phyloP scores from a whole-genome alignment of 2,797 vertebrate species.

The Limosa lapponica region DNA sequence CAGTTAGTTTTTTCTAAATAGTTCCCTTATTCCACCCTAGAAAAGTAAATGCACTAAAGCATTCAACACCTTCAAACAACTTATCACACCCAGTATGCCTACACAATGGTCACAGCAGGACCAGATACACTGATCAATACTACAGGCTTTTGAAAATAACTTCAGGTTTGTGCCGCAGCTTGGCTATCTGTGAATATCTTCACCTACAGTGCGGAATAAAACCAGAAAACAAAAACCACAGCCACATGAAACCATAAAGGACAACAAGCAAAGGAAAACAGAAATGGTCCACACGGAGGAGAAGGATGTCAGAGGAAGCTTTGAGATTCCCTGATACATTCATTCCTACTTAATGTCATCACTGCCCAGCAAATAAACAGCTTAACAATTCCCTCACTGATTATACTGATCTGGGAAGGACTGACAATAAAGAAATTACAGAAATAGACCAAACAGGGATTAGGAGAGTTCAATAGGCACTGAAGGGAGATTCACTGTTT shows the following conservation, averaged over 20 bases:
- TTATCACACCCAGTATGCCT: accelerated
- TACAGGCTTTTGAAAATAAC: background rate
- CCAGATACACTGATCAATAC: background rate
- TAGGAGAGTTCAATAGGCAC: background rate
- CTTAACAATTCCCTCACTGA: constrained; percentile 15
- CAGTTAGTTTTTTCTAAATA: background rate
- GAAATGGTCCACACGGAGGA: background rate
- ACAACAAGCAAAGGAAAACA: accelerated
- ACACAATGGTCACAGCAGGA: background rate
- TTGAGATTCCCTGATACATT: background rate
- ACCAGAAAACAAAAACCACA: background rate
- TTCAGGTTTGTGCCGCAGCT: background rate
- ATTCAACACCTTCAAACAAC: background rate
- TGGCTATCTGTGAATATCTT: background rate
- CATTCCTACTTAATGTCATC: background rate
- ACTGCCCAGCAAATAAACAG: background rate
- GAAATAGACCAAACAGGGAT: background rate
- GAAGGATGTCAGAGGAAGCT: background rate
- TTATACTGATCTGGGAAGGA: background rate
- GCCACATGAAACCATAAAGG: background rate
- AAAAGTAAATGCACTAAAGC: background rate
- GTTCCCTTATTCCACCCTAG: background rate
- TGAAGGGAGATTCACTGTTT: background rate
- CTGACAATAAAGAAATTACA: background rate
- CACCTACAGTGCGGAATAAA: background rate